Evolutionary conservation across 2,888 invertebrate genomes (phyloP), one percentile per base, ranked within the genome.

Genomic region (Oscheius sp.): DNA sequence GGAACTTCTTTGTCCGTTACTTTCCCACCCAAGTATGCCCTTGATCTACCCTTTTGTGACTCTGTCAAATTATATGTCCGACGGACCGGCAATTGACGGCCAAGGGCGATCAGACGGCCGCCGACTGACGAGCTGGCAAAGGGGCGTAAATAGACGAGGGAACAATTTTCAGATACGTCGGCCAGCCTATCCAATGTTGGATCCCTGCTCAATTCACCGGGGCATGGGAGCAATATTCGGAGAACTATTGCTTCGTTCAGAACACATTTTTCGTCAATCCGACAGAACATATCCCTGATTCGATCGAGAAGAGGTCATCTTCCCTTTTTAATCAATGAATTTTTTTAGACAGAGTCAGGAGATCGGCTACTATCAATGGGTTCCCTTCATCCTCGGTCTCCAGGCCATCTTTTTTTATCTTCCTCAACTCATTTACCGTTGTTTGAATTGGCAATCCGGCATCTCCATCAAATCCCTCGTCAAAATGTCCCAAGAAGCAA

Each of bases 341-440:
- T 30, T 30, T 28, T 51, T 26, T 20, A 51, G 54, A 17, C 44
- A 62, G 22, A 14, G 17, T n/a, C 62, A 62, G 32, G 62, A 62
- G 2, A 62, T 62, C 17, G 62, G 62, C 22, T 62, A 62, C 36
- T 62, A 49, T n/a, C 47, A 85, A 70, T 85, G 85, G 86, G 86
- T 85, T 47, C 85, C 85, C 14, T 85, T 86, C 72, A 82, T 85
- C 65, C 85, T 88, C n/a, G 86, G 88, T 30, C 82, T 87, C 47
- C 88, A 89, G 77, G 88, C 88, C n/a, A 83, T 89, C 51, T 77
- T 88, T 20, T 88, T 88, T 82, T 88, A 88, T 80, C 77, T 88
- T 33, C 88, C 88, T 2, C 87, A 87, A 47, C 85, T 88, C 50
- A 72, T 88, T 24, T 88, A 88, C 88, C 80, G 88, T 14, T 85